Percentiles rank a stretch among this genome's conserved stretches.
phyloP scores from a whole-genome alignment of 23 tunicate species.

The Diplosoma virens region DNA sequence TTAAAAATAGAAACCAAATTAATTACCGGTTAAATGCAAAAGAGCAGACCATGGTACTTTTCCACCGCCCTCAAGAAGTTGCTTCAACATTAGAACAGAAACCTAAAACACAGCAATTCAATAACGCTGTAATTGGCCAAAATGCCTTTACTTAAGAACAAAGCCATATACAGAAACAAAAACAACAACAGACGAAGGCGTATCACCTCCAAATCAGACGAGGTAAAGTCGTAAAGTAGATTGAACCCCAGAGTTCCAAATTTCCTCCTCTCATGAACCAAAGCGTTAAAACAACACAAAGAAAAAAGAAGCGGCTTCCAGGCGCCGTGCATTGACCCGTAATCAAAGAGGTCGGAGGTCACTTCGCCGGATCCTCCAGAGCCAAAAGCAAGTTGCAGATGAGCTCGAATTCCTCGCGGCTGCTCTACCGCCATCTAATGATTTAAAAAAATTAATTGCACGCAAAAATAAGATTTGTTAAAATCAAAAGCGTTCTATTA shows the following conservation, averaged over 20 bases:
- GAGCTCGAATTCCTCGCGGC: conserved; percentile 74
- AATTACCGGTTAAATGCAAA: conserved; percentile 66
- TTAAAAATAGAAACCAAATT: not conserved
- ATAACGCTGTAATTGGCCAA: not conserved
- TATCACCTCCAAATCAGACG: conserved; percentile 83
- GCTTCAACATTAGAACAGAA: conserved; percentile 75
- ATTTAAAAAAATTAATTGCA: not conserved
- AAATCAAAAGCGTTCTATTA: no score
- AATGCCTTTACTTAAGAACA: not conserved
- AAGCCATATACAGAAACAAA: not conserved
- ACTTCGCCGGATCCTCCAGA: conserved; percentile 66
- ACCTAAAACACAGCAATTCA: conserved; percentile 66
- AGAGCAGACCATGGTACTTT: conserved; percentile 83
- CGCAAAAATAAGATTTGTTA: not conserved
- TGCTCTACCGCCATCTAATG: conserved; percentile 87
- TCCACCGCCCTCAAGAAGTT: conserved; percentile 46
- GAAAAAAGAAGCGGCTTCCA: conserved; percentile 80
- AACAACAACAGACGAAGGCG: no score
- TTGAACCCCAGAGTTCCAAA: conserved; percentile 96
- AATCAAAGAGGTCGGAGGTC: conserved; percentile 63
- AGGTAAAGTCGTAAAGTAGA: conserved; percentile 79
- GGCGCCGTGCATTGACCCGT: conserved; percentile 42
- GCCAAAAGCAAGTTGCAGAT: conserved; percentile 79
- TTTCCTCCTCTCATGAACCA: conserved; percentile 77
- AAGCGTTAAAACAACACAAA: conserved; percentile 86